phyloP scores from a whole-genome alignment of 92 coral and sea anemone genomes.

The Phenganax marumi region DNA sequence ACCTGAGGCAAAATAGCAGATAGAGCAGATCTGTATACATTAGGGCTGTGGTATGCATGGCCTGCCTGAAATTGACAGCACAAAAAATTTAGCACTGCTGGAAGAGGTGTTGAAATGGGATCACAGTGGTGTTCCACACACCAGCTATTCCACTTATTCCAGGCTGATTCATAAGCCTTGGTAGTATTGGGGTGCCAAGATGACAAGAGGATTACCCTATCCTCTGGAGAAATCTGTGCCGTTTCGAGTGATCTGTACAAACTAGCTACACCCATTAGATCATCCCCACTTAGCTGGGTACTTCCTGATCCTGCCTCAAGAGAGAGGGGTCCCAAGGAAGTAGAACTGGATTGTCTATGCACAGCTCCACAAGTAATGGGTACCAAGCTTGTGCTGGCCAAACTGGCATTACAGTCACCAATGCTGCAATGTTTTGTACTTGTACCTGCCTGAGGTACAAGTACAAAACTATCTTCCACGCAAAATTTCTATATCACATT shows the following conservation, averaged over 20 bases:
- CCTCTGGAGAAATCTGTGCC: slow-evolving; percentile 17
- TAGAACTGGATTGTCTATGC: slow-evolving; percentile 26
- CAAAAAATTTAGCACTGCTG: slow-evolving; percentile 25
- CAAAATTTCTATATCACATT: not conserved
- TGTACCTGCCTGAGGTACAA: slow-evolving; percentile 25
- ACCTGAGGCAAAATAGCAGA: slow-evolving; percentile 32
- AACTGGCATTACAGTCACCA: slow-evolving; percentile 5
- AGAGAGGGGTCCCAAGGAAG: slow-evolving; percentile 14
- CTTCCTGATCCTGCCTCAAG: slow-evolving; percentile 10
- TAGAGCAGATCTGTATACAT: slow-evolving; percentile 31
- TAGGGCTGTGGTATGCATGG: slow-evolving; percentile 7
- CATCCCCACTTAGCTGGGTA: slow-evolving; percentile 12
- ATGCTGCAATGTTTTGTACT: not conserved
- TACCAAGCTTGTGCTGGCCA: slow-evolving; percentile 24
- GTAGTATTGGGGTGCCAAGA: slow-evolving; percentile 15
- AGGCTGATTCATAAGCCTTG: slow-evolving; percentile 30
- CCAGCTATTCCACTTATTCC: slow-evolving; percentile 33
- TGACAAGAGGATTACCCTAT: slow-evolving; percentile 22
- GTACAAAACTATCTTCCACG: slow-evolving; percentile 41
- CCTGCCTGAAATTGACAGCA: slow-evolving; percentile 16
- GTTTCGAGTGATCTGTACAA: slow-evolving; percentile 18
- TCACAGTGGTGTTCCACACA: slow-evolving; percentile 36
- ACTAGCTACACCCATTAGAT: too few relatives aligned
- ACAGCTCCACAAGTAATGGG: not conserved
- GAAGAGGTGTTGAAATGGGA: slow-evolving; percentile 37